Conservation (phyloP, 2,113 vertebrate species). For the Austrofundulus limnaeus region DNA sequence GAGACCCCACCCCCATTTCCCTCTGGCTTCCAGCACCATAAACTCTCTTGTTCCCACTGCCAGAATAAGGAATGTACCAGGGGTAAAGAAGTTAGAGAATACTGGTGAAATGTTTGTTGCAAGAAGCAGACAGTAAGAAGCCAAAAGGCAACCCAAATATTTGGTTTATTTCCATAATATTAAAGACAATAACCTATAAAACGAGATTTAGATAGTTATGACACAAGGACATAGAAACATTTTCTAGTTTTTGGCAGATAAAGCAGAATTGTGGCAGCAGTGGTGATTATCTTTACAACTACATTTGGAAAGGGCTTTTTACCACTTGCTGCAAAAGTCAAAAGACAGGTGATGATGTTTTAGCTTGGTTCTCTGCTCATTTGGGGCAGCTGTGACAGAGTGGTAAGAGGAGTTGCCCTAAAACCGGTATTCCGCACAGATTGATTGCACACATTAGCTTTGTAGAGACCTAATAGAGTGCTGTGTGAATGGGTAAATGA, state of each 20-base stretch:
- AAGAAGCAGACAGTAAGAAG: slow-evolving; percentile 43
- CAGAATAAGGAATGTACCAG: slow-evolving; percentile 63
- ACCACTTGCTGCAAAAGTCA: no score
- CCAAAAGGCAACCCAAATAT: slow-evolving; percentile 48
- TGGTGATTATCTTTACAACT: slow-evolving; percentile 11
- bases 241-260: slow-evolving; percentile 23
- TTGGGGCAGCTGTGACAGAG: no score
- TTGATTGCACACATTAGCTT: no score
- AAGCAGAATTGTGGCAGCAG: slow-evolving; percentile 51
- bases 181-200: slow-evolving; percentile 43
- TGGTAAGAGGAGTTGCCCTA: no score
- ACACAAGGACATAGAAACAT: slow-evolving; percentile 26
- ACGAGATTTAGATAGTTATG: slow-evolving; percentile 46
- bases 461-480: no score
- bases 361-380: no score
- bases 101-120: slow-evolving; percentile 68
- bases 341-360: no score
- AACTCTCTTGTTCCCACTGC: background rate
- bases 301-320: slow-evolving; percentile 6
- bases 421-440: no score
- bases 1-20: slow-evolving; percentile 33
- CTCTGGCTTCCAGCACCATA: slow-evolving; percentile 13
- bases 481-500: no score
- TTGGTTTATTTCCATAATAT: slow-evolving; percentile 36
- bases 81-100: slow-evolving; percentile 47